Evolutionary conservation across 2,888 invertebrate species (phyloP), one percentile per base, ranked within the genome.

Genomic region (Tipula vernalis): DNA sequence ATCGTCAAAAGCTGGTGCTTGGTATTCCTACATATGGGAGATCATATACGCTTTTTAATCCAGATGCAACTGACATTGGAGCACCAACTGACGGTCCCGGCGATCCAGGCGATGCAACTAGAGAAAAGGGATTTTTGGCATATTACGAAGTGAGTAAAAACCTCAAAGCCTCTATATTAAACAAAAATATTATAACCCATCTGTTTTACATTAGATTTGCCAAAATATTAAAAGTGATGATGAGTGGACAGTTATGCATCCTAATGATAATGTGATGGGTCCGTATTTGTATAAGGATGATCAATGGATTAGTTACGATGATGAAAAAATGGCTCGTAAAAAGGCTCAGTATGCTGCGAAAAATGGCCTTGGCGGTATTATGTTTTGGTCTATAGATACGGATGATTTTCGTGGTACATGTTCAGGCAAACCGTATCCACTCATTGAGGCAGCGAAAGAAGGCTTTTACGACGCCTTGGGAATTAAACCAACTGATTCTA

Each of bases 231-330:
- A 94, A 86, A 94, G 95, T 39, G 95, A 95, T 86, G 89, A 90
- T 3, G 94, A 94, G 0, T 98, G 98, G 98, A 95, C 94, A 15
- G 95, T 98, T 6, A 94, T 96, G 88, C 94, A 96, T 88, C 96
- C 97, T 0, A 95, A 97, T 91, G 93, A 95, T 0, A 94, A 94
- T 39, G 96, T 96, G 0, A 96, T 98, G 95, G 98, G 97, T 0
- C 98, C 98, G 0, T 98, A 97, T 89, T 98, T 98, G 1, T 96
- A 93, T 91, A 94, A 94, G 88, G 96, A 94, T 36, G 96, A 97
- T 91, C 98, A 98, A 91, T 98, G 98, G 98, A 98, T 98, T 1
- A 97, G 98, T 0, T 98, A 97, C 90, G 98, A 98, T 89, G 98
- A 98, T 89, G 94, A 96, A 88, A 94, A 94, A 8, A 97, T 97